Percentiles rank a stretch among this genome's conserved stretches.
These are phyloP conservation scores for Eilema sororculum DNA, from an alignment of 2,888 invertebrate species.

Conservation along the genomic window DNA sequence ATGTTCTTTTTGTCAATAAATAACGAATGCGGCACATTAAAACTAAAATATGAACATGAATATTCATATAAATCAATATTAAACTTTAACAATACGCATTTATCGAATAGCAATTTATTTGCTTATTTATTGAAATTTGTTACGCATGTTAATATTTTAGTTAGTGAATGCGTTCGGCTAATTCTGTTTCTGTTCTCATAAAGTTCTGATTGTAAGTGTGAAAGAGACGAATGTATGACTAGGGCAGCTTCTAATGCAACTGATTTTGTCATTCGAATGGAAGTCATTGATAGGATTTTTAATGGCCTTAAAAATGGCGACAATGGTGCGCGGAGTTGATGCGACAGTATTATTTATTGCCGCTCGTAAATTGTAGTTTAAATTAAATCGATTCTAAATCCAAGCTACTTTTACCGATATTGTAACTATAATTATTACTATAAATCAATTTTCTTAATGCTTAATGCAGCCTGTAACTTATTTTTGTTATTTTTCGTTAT, in stretches of 20 bases:
- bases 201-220: slow-evolving; percentile 52
- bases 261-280: slow-evolving; percentile 76
- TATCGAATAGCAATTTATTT: slow-evolving; percentile 84
- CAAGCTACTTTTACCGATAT: slow-evolving; percentile 68
- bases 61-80: slow-evolving; percentile 87
- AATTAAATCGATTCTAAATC: slow-evolving; percentile 82
- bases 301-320: slow-evolving; percentile 84
- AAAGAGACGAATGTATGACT: slow-evolving; percentile 64
- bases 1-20: slow-evolving; percentile 61
- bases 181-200: slow-evolving; percentile 64
- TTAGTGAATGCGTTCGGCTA: slow-evolving; percentile 60
- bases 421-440: slow-evolving; percentile 76
- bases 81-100: slow-evolving; percentile 78
- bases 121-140: slow-evolving; percentile 86
- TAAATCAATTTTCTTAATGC: slow-evolving; percentile 73
- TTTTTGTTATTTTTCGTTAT: slow-evolving; percentile 40
- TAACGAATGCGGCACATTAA: slow-evolving; percentile 64
- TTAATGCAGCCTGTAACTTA: slow-evolving; percentile 45
- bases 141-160: slow-evolving; percentile 76
- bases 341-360: slow-evolving; percentile 80
- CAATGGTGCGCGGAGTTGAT: slow-evolving; percentile 78
- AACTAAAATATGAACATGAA: slow-evolving; percentile 79
- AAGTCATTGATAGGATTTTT: slow-evolving; percentile 84
- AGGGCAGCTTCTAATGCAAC: slow-evolving; percentile 67
- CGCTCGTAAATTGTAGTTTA: slow-evolving; percentile 81